Conservation (phyloP, 2,888 invertebrate species). For the Leucania comma region DNA sequence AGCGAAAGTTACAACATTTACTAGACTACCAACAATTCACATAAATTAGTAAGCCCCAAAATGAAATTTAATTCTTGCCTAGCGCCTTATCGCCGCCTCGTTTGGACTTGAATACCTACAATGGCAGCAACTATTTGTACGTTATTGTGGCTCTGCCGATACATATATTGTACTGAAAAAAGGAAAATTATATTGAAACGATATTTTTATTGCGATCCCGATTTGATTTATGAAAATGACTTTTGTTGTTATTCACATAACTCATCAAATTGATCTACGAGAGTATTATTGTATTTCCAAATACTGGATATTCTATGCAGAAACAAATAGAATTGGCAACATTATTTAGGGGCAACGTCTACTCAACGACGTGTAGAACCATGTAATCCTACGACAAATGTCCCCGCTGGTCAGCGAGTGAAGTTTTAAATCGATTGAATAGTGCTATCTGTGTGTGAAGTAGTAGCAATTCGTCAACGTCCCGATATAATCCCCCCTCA, state of each 20-base stretch:
- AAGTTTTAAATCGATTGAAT: constrained; percentile 88
- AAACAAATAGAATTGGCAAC: constrained; percentile 7
- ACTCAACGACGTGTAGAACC: constrained; percentile 51
- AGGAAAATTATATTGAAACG: constrained; percentile 12
- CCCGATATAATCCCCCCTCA: constrained; percentile 87
- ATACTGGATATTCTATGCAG: constrained; percentile 6
- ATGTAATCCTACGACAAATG: constrained; percentile 73
- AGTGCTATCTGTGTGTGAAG: constrained; percentile 83
- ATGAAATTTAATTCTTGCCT: constrained; percentile 80
- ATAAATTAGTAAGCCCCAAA: constrained; percentile 82
- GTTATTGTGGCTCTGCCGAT: constrained; percentile 22
- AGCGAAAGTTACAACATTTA: constrained; percentile 81
- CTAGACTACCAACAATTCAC: constrained; percentile 78
- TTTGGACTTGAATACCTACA: constrained; percentile 61
- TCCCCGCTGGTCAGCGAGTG: constrained; percentile 68
- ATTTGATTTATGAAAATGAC: constrained; percentile 45
- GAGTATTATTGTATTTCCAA: constrained; percentile 8
- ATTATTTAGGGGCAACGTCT: constrained; percentile 21
- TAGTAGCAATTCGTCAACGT: constrained; percentile 88
- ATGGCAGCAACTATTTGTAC: constrained; percentile 45
- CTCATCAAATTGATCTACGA: constrained; percentile 16
- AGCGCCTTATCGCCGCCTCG: constrained; percentile 64
- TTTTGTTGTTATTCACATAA: constrained; percentile 16
- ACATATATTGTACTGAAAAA: constrained; percentile 27
- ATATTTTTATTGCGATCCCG: constrained; percentile 23